phyloP scores from a whole-genome alignment of 2,888 invertebrate species.

The Glyphotaelius pellucidus region DNA sequence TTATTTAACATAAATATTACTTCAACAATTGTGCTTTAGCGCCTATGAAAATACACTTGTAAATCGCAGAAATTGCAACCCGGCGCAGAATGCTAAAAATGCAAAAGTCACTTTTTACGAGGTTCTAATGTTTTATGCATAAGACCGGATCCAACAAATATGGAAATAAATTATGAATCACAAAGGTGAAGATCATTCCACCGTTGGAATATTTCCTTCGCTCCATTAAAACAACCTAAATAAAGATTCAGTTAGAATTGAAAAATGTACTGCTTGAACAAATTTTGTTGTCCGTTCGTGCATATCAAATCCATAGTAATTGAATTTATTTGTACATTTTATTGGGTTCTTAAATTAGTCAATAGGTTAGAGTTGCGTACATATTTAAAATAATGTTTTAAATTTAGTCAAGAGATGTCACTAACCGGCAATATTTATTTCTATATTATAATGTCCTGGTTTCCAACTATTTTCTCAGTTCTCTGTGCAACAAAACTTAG shows the following conservation, averaged over 20 bases:
- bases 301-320: no score
- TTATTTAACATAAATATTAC: conserved; percentile 17
- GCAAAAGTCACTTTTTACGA: background rate
- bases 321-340: background rate
- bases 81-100: background rate
- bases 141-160: background rate
- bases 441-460: background rate
- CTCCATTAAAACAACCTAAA: background rate
- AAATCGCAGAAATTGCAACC: conserved; percentile 32
- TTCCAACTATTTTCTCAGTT: background rate
- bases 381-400: background rate
- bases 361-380: background rate
- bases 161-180: background rate
- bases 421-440: background rate
- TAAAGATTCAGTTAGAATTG: background rate
- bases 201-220: background rate
- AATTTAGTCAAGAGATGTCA: background rate
- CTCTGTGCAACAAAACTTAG: background rate
- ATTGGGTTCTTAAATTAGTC: background rate
- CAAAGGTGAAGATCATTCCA: background rate
- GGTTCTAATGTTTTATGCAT: conserved; percentile 18
- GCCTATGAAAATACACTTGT: conserved; percentile 13
- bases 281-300: background rate
- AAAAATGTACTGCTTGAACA: background rate
- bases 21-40: background rate